Evolutionary conservation across 2,888 invertebrate genomes (phyloP).

Genomic region (Drosophila flavopinicola): DNA sequence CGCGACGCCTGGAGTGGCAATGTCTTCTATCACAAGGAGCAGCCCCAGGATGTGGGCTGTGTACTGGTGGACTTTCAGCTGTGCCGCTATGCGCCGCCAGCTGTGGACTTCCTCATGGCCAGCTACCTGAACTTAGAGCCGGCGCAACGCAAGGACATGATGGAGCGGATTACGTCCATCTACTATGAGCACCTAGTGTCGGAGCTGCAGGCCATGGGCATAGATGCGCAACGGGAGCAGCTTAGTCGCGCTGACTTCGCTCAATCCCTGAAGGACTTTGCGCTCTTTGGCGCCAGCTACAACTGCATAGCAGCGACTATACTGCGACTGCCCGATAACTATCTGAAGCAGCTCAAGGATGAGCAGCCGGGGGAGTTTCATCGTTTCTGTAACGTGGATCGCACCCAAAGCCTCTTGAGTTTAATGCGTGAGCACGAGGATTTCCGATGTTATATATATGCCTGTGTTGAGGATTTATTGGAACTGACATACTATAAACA

Average conservation of each 20-base stretch:
- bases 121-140: conserved; percentile 75
- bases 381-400: conserved; percentile 81
- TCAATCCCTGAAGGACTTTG: conserved; percentile 80
- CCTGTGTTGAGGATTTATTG: conserved; percentile 77
- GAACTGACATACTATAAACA: conserved; percentile 57
- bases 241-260: conserved; percentile 79
- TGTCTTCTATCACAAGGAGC: conserved; percentile 73
- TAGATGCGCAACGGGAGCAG: conserved; percentile 71
- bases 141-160: conserved; percentile 48
- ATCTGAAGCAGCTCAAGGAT: conserved; percentile 79
- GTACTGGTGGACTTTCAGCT: conserved; percentile 83
- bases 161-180: conserved; percentile 44
- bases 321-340: conserved; percentile 80
- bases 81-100: conserved; percentile 81
- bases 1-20: conserved; percentile 84
- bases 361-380: conserved; percentile 80
- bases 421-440: conserved; percentile 59
- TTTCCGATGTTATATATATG: conserved; percentile 65
- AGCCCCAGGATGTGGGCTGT: conserved; percentile 55
- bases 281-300: conserved; percentile 82
- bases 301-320: conserved; percentile 81
- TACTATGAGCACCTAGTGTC: conserved; percentile 71
- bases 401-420: conserved; percentile 60
- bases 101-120: conserved; percentile 80
- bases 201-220: conserved; percentile 73